A percentile compares a stretch with the other conserved stretches of the same genome.
Conservation (phyloP, 23 tunicate species). For the Halocynthia roretzi region DNA sequence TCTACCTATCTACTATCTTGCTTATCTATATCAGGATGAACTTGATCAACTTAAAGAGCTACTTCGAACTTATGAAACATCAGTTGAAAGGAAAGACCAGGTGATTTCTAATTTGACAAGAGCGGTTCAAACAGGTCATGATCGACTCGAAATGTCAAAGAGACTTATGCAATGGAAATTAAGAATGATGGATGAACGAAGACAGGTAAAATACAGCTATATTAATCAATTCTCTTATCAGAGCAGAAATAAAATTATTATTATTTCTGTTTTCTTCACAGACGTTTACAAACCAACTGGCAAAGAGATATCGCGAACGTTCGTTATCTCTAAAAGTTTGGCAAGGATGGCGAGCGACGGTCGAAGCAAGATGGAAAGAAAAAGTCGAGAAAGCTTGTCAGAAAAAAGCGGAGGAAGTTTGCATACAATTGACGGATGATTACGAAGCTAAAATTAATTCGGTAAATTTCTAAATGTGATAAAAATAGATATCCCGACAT, state of each 20-base stretch:
- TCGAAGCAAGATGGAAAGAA: slow-evolving; percentile 61
- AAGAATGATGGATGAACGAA: slow-evolving; percentile 53
- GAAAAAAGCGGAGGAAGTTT: slow-evolving; percentile 78
- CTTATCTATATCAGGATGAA: slow-evolving; percentile 38
- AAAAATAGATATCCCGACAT: too few relatives aligned
- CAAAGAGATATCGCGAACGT: slow-evolving; percentile 54
- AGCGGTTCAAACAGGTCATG: slow-evolving; percentile 64
- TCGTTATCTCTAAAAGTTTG: slow-evolving; percentile 42
- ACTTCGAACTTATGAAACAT: slow-evolving; percentile 56
- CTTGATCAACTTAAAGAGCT: slow-evolving; percentile 52
- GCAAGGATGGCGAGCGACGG: slow-evolving; percentile 63
- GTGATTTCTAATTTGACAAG: slow-evolving; percentile 76
- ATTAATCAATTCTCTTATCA: too few relatives aligned
- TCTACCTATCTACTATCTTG: neutral
- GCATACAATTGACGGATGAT: slow-evolving; percentile 55
- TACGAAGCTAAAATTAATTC: slow-evolving; percentile 47
- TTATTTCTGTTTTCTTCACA: slow-evolving; percentile 3
- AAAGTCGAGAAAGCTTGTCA: slow-evolving; percentile 83
- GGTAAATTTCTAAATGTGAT: neutral
- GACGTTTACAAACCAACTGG: slow-evolving; percentile 50
- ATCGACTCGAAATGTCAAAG: slow-evolving; percentile 55
- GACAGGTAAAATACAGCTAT: too few relatives aligned
- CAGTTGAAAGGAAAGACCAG: slow-evolving; percentile 46
- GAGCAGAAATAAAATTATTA: too few relatives aligned
- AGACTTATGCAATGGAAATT: slow-evolving; percentile 57